These are phyloP conservation scores for Dyspetes luteomarginatus DNA, from an alignment of 2,888 invertebrate species.

Conservation along the genomic window DNA sequence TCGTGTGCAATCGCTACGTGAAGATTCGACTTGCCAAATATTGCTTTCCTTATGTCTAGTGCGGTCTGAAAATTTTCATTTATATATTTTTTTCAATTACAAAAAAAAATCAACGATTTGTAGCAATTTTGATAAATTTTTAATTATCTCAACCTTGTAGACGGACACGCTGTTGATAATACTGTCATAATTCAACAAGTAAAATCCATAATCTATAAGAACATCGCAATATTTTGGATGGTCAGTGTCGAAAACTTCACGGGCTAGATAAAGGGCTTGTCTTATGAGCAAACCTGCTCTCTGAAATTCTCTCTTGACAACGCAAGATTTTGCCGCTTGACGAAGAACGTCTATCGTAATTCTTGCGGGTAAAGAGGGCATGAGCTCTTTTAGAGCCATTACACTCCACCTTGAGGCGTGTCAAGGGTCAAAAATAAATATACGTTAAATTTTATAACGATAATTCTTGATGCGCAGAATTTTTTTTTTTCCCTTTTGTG, in stretches of 20 bases:
- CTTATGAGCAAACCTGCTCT: slow-evolving; percentile 93
- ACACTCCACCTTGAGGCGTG: slow-evolving; percentile 87
- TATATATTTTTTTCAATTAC: not conserved
- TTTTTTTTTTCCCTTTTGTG: not conserved
- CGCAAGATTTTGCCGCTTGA: slow-evolving; percentile 95
- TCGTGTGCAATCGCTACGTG: slow-evolving; percentile 96
- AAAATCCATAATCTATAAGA: slow-evolving; percentile 95
- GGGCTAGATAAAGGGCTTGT: slow-evolving; percentile 91
- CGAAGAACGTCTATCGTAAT: slow-evolving; percentile 92
- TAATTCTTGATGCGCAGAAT: not conserved
- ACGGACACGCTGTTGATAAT: slow-evolving; percentile 93
- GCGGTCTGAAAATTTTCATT: slow-evolving; percentile 85
- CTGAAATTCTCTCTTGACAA: slow-evolving; percentile 93
- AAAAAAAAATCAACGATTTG: no score
- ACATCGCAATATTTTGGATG: slow-evolving; percentile 94
- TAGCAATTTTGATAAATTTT: not conserved
- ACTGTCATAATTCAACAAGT: slow-evolving; percentile 94
- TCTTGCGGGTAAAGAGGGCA: slow-evolving; percentile 87
- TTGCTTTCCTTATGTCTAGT: slow-evolving; percentile 88
- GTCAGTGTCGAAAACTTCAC: slow-evolving; percentile 86
- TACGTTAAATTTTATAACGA: no score
- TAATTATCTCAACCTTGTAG: slow-evolving; percentile 87
- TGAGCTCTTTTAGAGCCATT: slow-evolving; percentile 89
- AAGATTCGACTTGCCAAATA: slow-evolving; percentile 93
- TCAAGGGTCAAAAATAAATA: not conserved